Percentiles rank a stretch among this genome's conserved stretches.
Conservation (phyloP, 2,113 vertebrate species). For the Anolis sagrei region DNA sequence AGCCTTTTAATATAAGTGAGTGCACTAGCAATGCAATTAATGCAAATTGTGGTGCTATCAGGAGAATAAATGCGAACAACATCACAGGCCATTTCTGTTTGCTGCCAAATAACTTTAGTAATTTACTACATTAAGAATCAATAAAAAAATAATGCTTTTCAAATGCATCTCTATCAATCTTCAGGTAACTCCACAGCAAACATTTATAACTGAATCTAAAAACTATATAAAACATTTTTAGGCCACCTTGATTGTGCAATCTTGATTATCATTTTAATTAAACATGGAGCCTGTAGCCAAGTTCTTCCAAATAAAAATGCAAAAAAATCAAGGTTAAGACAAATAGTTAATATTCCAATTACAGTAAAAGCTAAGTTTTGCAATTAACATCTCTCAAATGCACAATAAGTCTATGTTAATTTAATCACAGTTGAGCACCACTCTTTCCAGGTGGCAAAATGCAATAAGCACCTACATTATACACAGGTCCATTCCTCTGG, state of each 20-base stretch:
- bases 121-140: constrained; percentile 99
- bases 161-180: constrained; percentile 92
- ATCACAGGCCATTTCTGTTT: constrained; percentile 88
- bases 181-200: constrained; percentile 79
- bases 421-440: neutral
- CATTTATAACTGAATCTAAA: constrained; percentile 86
- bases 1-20: constrained; percentile 99
- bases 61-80: constrained; percentile 88
- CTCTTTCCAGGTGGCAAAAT: constrained; percentile 30
- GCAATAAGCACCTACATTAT: neutral
- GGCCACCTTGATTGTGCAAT: constrained; percentile 62
- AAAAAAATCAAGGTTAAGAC: constrained; percentile 16
- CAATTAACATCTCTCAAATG: constrained; percentile 31
- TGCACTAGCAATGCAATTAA: constrained; percentile 96
- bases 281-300: constrained; percentile 45
- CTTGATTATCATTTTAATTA: constrained; percentile 71
- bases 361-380: constrained; percentile 42
- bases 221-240: constrained; percentile 78
- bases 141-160: constrained; percentile 99
- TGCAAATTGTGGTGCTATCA: constrained; percentile 90
- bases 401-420: constrained; percentile 27
- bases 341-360: constrained; percentile 41
- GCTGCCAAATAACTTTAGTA: constrained; percentile 96
- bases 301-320: constrained; percentile 48
- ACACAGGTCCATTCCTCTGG: neutral